phyloP scores from a whole-genome alignment of 2,888 invertebrate genomes.

The Callyntrura sp. region DNA sequence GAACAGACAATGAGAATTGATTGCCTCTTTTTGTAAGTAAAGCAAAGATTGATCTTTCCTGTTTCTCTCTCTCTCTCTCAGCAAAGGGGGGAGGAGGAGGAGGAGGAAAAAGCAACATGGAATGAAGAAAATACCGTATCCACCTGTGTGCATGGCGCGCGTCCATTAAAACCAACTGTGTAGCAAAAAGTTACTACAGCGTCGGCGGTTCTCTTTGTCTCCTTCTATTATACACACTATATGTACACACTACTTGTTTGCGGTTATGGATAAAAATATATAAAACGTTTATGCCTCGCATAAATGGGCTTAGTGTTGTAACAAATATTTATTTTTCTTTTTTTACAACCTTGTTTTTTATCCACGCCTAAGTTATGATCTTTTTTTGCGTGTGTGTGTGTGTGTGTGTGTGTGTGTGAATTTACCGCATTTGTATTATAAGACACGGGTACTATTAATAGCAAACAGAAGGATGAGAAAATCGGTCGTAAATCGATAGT shows the following conservation, averaged over 20 bases:
- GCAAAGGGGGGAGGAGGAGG: not conserved
- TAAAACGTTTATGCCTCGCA: not conserved
- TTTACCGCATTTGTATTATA: too few relatives aligned
- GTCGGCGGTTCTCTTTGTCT: not conserved
- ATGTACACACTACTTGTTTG: not conserved
- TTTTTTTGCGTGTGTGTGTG: too few relatives aligned
- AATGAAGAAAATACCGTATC: not conserved
- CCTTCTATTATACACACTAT: not conserved
- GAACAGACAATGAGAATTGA: conserved; percentile 67
- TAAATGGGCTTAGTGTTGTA: conserved; percentile 7
- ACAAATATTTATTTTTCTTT: conserved; percentile 27
- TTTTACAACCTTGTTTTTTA: not conserved
- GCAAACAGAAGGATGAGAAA: too few relatives aligned
- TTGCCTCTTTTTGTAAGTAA: conserved; percentile 43
- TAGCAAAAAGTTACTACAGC: not conserved
- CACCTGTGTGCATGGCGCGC: conserved; percentile 4
- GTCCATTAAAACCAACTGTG: conserved; percentile 13
- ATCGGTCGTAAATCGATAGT: not conserved
- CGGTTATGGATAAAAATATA: not conserved
- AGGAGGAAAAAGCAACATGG: not conserved
- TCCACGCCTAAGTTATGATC: too few relatives aligned
- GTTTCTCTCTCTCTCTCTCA: not conserved
- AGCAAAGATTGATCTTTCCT: conserved; percentile 52
- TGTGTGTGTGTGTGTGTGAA: too few relatives aligned
- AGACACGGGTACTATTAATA: too few relatives aligned